Conservation (phyloP, 2,888 invertebrate genomes). For the Auanema freiburgensis region DNA sequence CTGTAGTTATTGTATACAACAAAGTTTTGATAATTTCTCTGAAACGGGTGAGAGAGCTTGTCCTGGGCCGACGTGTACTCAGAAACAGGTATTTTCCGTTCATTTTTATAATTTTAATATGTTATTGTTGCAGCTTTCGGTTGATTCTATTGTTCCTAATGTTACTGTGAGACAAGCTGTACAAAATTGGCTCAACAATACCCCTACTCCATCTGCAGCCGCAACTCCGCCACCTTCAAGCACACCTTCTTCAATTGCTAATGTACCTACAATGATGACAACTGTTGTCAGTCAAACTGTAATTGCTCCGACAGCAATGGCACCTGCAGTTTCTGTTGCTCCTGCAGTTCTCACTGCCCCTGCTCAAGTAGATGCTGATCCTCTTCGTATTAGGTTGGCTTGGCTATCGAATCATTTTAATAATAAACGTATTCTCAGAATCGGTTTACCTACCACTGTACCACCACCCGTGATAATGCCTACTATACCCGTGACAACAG, state of each 20-base stretch:
- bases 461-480: too few species aligned
- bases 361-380: too few species aligned
- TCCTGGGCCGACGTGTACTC: conserved; percentile 37
- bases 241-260: too few species aligned
- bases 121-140: conserved; percentile 29
- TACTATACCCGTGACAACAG: too few species aligned
- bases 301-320: too few species aligned
- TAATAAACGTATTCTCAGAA: too few species aligned
- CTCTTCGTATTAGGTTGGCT: too few species aligned
- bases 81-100: conserved; percentile 14
- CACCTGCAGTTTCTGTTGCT: too few species aligned
- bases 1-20: conserved; percentile 86
- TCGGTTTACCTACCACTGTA: neutral
- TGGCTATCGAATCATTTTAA: too few species aligned
- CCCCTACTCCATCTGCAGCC: neutral
- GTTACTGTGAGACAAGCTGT: conserved; percentile 49
- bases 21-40: conserved; percentile 26
- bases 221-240: neutral
- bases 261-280: too few species aligned
- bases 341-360: too few species aligned
- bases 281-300: too few species aligned
- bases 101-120: neutral
- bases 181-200: conserved; percentile 37
- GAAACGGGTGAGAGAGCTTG: conserved; percentile 47
- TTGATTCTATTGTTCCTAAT: conserved; percentile 57